These are phyloP conservation scores for Geococcyx californianus DNA, from an alignment of 2,113 vertebrate species.

Conservation along the genomic window DNA sequence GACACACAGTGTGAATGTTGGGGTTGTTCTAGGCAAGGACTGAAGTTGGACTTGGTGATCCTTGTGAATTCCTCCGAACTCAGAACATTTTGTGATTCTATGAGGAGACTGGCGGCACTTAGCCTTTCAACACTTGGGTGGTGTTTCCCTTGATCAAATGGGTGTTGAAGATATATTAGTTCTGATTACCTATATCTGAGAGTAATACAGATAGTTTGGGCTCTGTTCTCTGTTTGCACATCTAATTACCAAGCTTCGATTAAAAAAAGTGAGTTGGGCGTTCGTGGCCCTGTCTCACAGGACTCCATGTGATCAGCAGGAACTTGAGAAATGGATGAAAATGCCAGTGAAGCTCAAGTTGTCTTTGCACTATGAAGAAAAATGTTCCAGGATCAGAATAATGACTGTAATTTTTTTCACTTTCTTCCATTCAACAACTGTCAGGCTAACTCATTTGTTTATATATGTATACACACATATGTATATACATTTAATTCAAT, in stretches of 20 bases:
- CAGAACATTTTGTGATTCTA: not conserved
- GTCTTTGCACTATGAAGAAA: not conserved
- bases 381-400: not conserved
- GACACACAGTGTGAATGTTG: too few species aligned
- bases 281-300: not conserved
- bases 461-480: not conserved
- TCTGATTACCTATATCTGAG: not conserved
- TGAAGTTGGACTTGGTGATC: too few species aligned
- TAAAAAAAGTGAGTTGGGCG: not conserved
- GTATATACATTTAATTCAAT: not conserved
- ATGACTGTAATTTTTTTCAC: not conserved
- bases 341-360: not conserved
- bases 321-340: not conserved
- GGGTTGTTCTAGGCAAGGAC: too few species aligned
- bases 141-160: not conserved
- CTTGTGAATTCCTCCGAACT: too few species aligned
- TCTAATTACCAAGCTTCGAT: not conserved
- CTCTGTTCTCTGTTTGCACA: not conserved
- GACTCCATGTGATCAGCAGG: not conserved
- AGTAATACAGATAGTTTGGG: not conserved
- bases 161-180: not conserved
- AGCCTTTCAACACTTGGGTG: not conserved
- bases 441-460: not conserved
- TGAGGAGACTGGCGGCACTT: not conserved
- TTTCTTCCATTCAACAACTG: not conserved